Evolutionary conservation across 1,140 invertebrate species (phyloP).

Genomic region (Drosophila ficusphila): DNA sequence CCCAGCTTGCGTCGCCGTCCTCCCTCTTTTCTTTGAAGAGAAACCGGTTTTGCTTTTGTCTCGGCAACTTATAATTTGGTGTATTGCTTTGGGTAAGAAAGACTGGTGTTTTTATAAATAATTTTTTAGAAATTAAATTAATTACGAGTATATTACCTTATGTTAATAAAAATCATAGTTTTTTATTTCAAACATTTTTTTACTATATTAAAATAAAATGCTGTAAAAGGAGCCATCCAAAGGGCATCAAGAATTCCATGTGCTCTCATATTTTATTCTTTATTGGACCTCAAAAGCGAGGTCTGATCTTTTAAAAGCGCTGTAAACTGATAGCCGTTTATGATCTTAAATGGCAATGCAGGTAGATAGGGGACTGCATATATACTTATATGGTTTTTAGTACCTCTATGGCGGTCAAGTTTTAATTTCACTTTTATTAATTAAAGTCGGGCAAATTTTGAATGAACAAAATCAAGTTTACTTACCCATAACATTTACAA

Average conservation of each 20-base stretch:
- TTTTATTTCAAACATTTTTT: too few species aligned
- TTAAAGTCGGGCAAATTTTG: too few species aligned
- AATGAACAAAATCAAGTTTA: too few species aligned
- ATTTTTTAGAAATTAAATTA: not conserved
- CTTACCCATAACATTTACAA: too few species aligned
- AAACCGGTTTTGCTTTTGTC: constrained; percentile 62
- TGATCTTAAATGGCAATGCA: constrained; percentile 75
- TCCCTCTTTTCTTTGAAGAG: not conserved
- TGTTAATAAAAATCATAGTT: too few species aligned
- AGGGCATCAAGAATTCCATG: not conserved
- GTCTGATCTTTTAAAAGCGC: constrained; percentile 56
- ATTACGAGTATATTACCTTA: too few species aligned
- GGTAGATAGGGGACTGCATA: constrained; percentile 41
- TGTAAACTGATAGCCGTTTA: constrained; percentile 76
- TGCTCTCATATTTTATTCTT: not conserved
- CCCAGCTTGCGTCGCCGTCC: constrained; percentile 6
- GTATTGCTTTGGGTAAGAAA: not conserved
- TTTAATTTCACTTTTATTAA: too few species aligned
- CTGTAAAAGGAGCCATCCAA: too few species aligned
- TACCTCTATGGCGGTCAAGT: constrained; percentile 45
- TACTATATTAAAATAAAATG: too few species aligned
- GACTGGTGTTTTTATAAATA: not conserved
- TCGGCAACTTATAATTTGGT: constrained; percentile 29
- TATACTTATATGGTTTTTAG: not conserved
- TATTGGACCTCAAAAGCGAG: constrained; percentile 26